phyloP scores from a whole-genome alignment of 2,113 vertebrate genomes.

The Recurvirostra avosetta region DNA sequence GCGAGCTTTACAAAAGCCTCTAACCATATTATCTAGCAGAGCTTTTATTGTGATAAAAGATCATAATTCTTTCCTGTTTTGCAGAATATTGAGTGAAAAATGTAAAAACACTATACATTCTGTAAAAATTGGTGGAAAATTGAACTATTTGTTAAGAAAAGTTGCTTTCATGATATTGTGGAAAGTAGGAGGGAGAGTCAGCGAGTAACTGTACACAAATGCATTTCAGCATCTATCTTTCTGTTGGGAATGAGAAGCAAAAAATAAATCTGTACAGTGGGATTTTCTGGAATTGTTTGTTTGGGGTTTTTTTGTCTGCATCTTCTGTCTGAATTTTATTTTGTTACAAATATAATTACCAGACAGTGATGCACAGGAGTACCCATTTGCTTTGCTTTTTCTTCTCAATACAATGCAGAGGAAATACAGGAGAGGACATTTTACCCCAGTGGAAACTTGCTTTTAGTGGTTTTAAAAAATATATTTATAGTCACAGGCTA shows the following conservation, averaged over 20 bases:
- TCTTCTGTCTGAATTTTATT: background rate
- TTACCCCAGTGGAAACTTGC: background rate
- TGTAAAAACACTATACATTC: background rate
- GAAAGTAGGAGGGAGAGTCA: background rate
- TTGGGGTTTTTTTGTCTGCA: background rate
- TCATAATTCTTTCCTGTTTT: background rate
- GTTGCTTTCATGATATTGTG: background rate
- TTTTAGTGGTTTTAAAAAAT: background rate
- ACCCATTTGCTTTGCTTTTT: background rate
- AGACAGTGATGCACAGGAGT: background rate
- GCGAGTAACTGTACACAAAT: background rate
- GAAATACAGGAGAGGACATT: background rate
- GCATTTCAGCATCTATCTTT: background rate
- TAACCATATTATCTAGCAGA: background rate
- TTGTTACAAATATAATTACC: background rate
- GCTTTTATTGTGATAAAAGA: background rate
- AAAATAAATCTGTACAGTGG: background rate
- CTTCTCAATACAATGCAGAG: background rate
- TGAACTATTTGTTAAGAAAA: background rate
- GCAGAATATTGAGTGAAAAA: background rate
- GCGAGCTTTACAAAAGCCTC: slow-evolving; percentile 1
- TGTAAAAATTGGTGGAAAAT: background rate
- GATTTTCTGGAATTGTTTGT: background rate
- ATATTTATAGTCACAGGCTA: background rate
- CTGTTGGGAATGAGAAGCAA: background rate